phyloP scores from a whole-genome alignment of 2,888 invertebrate genomes.

The Drosophila kambysellisi region DNA sequence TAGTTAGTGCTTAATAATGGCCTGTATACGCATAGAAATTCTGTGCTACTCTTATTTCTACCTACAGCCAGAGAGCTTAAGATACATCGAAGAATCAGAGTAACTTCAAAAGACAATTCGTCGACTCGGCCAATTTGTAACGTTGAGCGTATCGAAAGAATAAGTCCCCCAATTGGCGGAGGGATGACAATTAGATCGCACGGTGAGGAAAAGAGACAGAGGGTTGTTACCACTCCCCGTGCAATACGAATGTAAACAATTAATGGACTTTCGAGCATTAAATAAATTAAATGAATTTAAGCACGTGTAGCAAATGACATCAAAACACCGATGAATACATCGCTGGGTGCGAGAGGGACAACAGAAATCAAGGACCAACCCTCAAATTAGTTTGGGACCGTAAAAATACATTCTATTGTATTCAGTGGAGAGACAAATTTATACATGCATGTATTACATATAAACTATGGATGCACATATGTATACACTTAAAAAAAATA shows the following conservation, averaged over 20 bases:
- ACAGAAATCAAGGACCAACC: slow-evolving; percentile 62
- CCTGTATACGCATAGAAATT: slow-evolving; percentile 19
- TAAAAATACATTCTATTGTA: slow-evolving; percentile 51
- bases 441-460: slow-evolving; percentile 1
- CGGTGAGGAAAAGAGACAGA: slow-evolving; percentile 13
- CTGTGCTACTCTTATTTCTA: not conserved
- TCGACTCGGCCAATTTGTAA: slow-evolving; percentile 25
- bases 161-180: slow-evolving; percentile 31
- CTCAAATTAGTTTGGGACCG: slow-evolving; percentile 76
- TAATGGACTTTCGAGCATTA: slow-evolving; percentile 78
- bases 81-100: not conserved
- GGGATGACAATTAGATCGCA: slow-evolving; percentile 25
- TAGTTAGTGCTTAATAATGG: slow-evolving; percentile 18
- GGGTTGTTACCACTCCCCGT: slow-evolving; percentile 7
- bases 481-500: not conserved
- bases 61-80: not conserved
- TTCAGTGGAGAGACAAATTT: slow-evolving; percentile 4
- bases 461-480: not conserved
- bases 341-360: slow-evolving; percentile 10
- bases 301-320: slow-evolving; percentile 80
- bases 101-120: slow-evolving; percentile 6
- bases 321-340: slow-evolving; percentile 49
- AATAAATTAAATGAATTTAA: slow-evolving; percentile 80
- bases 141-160: slow-evolving; percentile 59
- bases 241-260: slow-evolving; percentile 71